Evolutionary conservation across 2,113 vertebrate species (phyloP).

Genomic region (Muntiacus reevesi): DNA sequence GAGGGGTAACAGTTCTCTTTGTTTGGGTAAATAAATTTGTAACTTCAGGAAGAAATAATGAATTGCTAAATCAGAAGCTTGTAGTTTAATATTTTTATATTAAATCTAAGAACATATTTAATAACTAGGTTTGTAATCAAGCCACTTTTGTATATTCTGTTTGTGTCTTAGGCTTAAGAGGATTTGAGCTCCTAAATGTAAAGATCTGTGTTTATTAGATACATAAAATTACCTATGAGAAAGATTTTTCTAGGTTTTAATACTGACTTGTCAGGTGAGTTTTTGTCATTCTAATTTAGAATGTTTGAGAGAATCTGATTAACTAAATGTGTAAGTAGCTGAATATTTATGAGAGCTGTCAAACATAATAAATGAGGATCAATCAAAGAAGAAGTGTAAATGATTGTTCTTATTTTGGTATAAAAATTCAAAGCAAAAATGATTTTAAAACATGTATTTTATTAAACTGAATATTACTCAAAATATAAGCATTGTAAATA

Average conservation of each 20-base stretch:
- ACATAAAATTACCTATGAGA: background rate
- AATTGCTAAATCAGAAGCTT: background rate
- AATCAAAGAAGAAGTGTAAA: background rate
- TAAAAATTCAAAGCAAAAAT: background rate
- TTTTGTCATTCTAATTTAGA: background rate
- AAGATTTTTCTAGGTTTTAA: background rate
- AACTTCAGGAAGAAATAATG: background rate
- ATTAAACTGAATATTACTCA: background rate
- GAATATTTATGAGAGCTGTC: constrained; percentile 3
- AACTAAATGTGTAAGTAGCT: background rate
- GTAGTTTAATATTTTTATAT: background rate
- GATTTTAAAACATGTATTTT: background rate
- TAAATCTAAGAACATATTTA: constrained; percentile 7
- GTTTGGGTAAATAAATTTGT: background rate
- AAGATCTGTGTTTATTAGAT: constrained; percentile 3
- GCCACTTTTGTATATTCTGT: background rate
- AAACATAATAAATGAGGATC: background rate
- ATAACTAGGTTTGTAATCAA: background rate
- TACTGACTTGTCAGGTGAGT: background rate
- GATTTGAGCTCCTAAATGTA: constrained; percentile 5
- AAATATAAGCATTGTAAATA: background rate
- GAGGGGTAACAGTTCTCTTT: background rate
- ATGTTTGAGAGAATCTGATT: constrained; percentile 34
- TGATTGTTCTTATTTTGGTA: background rate
- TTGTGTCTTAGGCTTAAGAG: background rate